These are phyloP conservation scores for Vimba vimba DNA, from an alignment of 2,113 vertebrate genomes.

Conservation along the genomic window DNA sequence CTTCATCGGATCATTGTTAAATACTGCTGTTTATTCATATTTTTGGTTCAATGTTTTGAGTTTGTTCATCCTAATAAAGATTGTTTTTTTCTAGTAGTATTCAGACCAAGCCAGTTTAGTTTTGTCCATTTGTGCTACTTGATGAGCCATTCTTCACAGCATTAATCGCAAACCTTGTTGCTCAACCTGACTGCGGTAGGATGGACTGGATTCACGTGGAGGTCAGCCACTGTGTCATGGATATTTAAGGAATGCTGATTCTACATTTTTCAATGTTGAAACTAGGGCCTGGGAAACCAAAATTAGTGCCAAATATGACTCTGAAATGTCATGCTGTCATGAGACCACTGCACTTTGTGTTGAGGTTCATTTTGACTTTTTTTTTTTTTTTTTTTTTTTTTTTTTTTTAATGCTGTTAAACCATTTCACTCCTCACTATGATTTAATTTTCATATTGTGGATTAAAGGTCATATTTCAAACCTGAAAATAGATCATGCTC, in stretches of 20 bases:
- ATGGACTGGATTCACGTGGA: conserved; percentile 44
- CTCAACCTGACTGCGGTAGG: background rate
- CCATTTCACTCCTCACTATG: background rate
- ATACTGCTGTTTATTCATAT: background rate
- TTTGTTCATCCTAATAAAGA: background rate
- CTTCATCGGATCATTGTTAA: background rate
- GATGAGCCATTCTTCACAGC: background rate
- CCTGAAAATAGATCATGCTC: background rate
- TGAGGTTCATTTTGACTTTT: background rate
- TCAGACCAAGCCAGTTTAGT: background rate
- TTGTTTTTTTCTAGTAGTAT: background rate
- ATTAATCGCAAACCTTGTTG: background rate
- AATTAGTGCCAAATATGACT: conserved; percentile 70
- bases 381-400: background rate
- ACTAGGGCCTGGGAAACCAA: conserved; percentile 56
- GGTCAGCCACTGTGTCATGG: conserved; percentile 59
- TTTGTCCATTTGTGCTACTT: background rate
- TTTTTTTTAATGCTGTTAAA: background rate
- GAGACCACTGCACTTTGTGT: background rate
- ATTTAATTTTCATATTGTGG: background rate
- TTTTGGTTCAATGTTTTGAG: background rate
- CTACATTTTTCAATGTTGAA: conserved; percentile 62
- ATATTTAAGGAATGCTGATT: conserved; percentile 77
- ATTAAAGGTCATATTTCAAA: background rate
- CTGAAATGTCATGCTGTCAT: conserved; percentile 69